phyloP scores from a whole-genome alignment of 1,140 invertebrate species.

The Sycobia sp. region DNA sequence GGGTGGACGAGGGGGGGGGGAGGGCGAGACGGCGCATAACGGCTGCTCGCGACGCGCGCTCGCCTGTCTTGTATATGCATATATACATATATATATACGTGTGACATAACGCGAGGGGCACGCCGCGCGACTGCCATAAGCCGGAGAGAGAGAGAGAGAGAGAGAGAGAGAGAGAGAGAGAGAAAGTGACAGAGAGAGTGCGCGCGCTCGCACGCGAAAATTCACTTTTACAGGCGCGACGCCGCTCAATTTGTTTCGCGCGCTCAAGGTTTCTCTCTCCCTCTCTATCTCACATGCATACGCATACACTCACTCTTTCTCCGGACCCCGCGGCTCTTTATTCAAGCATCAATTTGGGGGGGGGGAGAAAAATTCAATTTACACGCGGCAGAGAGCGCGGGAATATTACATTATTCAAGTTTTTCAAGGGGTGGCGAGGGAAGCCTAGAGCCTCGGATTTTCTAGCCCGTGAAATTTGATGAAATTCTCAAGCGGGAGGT shows the following conservation, averaged over 20 bases:
- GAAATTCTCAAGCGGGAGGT: constrained; percentile 11
- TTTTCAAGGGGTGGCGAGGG: neutral
- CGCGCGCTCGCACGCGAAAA: neutral
- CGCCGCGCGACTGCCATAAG: neutral
- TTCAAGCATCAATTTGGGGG: neutral
- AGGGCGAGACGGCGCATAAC: too few species aligned
- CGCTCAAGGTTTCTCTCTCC: neutral
- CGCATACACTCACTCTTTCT: too few species aligned
- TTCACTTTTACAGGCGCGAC: neutral
- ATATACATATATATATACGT: too few species aligned
- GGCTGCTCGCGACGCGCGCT: too few species aligned
- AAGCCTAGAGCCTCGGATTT: too few species aligned
- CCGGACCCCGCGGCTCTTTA: neutral
- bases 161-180: neutral
- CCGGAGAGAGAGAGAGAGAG: neutral
- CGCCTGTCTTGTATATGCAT: too few species aligned
- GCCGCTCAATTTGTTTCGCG: constrained; percentile 14
- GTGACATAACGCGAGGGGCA: too few species aligned
- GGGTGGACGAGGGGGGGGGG: too few species aligned
- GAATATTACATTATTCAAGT: constrained; percentile 1
- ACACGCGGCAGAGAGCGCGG: neutral
- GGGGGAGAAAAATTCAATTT: constrained; percentile 18
- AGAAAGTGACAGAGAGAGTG: too few species aligned
- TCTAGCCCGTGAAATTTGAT: neutral
- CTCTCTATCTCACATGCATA: too few species aligned